A percentile compares a stretch with the other conserved stretches of the same genome.
These are phyloP conservation scores for Philaenus spumarius DNA, from an alignment of 1,140 invertebrate species.

Conservation along the genomic window DNA sequence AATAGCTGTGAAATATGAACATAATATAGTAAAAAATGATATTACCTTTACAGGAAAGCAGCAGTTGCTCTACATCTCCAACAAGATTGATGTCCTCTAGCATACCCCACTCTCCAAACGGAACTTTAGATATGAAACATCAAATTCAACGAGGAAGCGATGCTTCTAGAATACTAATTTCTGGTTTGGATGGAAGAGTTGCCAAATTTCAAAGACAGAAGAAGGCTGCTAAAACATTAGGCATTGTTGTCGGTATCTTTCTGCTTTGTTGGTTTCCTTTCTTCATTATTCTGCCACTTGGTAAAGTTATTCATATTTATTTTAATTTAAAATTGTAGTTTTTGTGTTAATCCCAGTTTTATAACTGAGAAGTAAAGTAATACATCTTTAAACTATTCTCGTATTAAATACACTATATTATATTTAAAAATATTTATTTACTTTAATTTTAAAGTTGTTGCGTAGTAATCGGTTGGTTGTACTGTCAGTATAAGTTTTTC, in stretches of 20 bases:
- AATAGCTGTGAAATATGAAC: no score
- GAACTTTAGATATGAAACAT: background rate
- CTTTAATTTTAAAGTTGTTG: no score
- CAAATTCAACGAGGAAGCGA: conserved; percentile 12
- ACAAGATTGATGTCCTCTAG: background rate
- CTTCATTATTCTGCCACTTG: conserved; percentile 55
- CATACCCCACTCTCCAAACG: background rate
- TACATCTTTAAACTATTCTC: no score
- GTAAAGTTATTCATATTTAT: no score
- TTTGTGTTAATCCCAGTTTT: no score
- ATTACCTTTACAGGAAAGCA: background rate
- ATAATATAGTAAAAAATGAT: no score
- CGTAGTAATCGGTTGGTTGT: no score
- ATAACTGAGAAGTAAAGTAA: no score
- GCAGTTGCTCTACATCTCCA: conserved; percentile 8
- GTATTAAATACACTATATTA: no score
- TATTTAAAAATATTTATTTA: no score
- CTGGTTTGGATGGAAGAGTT: conserved; percentile 25
- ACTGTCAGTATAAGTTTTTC: no score
- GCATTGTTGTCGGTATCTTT: conserved; percentile 56
- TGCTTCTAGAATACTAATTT: conserved; percentile 11
- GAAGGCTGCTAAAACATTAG: conserved; percentile 58
- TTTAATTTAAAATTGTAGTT: no score
- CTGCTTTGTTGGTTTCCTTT: conserved; percentile 69
- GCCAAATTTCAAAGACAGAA: conserved; percentile 52